Conservation (phyloP, 2,797 vertebrate species). For the Eulemur coronatus region DNA sequence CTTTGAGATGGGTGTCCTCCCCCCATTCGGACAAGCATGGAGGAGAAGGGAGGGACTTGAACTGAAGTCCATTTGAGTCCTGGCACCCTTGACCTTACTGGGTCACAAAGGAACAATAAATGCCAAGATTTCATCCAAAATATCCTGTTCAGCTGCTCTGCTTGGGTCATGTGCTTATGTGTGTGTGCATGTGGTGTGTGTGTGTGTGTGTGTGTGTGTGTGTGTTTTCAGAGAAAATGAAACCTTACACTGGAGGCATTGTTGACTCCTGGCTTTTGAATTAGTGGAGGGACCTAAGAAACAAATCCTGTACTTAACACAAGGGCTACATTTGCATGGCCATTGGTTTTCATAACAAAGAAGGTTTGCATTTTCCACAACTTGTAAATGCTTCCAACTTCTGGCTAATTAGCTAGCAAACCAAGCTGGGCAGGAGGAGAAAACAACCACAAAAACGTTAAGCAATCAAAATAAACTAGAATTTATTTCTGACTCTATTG, state of each 20-base stretch:
- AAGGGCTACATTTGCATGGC: slow-evolving; percentile 41
- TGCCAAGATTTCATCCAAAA: slow-evolving; percentile 61
- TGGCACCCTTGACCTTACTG: background rate
- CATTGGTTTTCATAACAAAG: slow-evolving; percentile 70
- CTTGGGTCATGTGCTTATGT: background rate
- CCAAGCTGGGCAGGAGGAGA: slow-evolving; percentile 47
- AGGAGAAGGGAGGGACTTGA: background rate
- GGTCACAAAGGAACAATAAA: slow-evolving; percentile 22
- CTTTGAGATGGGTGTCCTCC: background rate
- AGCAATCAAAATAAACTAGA: slow-evolving; percentile 67
- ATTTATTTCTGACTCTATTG: slow-evolving; percentile 56
- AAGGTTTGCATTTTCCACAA: slow-evolving; percentile 66
- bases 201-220: background rate
- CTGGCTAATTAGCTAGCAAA: slow-evolving; percentile 72
- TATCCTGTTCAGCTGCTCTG: slow-evolving; percentile 55
- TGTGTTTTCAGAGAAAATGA: slow-evolving; percentile 45
- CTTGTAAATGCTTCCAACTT: slow-evolving; percentile 69
- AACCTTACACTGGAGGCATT: slow-evolving; percentile 11
- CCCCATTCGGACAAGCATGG: background rate
- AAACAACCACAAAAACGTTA: slow-evolving; percentile 66
- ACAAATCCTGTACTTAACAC: slow-evolving; percentile 47
- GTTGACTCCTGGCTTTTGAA: slow-evolving; percentile 50
- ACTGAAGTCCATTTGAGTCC: slow-evolving; percentile 5
- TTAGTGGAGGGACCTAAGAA: slow-evolving; percentile 37
- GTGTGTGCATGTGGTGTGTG: background rate